Percentiles rank a stretch among this genome's conserved stretches.
phyloP scores from a whole-genome alignment of 1,140 invertebrate genomes.

The Apis laboriosa region DNA sequence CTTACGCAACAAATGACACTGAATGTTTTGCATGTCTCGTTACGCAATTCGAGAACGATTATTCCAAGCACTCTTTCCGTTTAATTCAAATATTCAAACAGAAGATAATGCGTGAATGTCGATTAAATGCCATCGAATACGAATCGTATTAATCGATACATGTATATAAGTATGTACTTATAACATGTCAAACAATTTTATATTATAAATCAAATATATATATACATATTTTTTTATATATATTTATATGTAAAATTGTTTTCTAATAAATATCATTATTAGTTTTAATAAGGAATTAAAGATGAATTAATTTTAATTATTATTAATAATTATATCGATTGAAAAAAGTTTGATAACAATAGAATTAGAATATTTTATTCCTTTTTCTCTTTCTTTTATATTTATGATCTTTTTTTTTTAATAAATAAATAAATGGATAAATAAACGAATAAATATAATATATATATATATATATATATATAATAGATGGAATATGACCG shows the following conservation, averaged over 20 bases:
- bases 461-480: not conserved
- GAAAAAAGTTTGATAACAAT: not conserved
- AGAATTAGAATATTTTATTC: not conserved
- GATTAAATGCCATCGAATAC: slow-evolving; percentile 11
- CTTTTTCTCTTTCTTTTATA: not conserved
- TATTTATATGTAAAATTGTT: not conserved
- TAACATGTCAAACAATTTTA: no score
- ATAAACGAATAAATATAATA: no score
- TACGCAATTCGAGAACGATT: slow-evolving; percentile 73
- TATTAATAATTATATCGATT: no score
- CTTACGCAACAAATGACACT: slow-evolving; percentile 73
- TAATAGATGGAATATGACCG: slow-evolving; percentile 2
- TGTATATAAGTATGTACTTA: not conserved
- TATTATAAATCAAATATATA: not conserved
- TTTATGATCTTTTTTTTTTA: not conserved
- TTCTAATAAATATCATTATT: not conserved
- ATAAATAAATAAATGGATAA: not conserved
- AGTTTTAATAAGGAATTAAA: not conserved
- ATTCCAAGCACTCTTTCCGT: slow-evolving; percentile 60
- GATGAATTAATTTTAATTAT: no score
- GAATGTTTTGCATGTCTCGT: slow-evolving; percentile 72
- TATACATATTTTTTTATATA: not conserved
- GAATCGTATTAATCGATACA: not conserved
- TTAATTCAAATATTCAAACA: slow-evolving; percentile 36
- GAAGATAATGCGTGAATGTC: slow-evolving; percentile 1